Percentiles rank a stretch among this genome's conserved stretches.
Conservation (phyloP, 2,113 vertebrate species). For the Peromyscus maniculatus region DNA sequence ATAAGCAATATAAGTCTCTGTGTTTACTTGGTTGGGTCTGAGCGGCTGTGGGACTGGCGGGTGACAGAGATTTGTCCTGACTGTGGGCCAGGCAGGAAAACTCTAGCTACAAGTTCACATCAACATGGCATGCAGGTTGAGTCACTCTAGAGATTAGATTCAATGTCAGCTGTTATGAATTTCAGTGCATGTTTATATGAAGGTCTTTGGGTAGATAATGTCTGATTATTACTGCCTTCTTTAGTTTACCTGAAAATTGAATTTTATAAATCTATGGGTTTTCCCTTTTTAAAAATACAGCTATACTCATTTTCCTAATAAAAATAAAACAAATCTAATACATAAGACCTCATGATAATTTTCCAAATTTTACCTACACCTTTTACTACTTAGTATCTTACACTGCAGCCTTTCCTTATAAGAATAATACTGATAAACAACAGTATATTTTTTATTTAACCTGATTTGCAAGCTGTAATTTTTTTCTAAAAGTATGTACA, state of each 20-base stretch:
- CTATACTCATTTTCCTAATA: background rate
- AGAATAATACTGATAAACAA: background rate
- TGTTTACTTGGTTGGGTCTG: too few relatives aligned
- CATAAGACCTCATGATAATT: background rate
- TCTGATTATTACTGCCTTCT: background rate
- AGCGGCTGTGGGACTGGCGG: too few relatives aligned
- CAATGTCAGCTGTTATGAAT: background rate
- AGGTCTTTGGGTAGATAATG: background rate
- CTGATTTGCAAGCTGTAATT: background rate
- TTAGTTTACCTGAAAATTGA: background rate
- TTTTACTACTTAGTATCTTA: slow-evolving; percentile 15
- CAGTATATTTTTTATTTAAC: background rate
- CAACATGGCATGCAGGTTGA: background rate
- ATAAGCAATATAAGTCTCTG: too few relatives aligned
- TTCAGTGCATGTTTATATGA: background rate
- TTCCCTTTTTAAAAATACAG: background rate
- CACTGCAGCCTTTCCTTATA: background rate
- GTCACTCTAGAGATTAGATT: slow-evolving; percentile 18
- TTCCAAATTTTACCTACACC: background rate
- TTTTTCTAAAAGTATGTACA: background rate
- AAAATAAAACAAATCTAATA: background rate
- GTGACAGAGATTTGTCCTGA: too few relatives aligned
- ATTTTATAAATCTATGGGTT: background rate
- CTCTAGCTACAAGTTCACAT: background rate
- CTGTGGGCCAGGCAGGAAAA: too few relatives aligned